A percentile compares a stretch with the other conserved stretches of the same genome.
phyloP scores from a whole-genome alignment of 2,113 vertebrate genomes.

The Podarcis muralis region DNA sequence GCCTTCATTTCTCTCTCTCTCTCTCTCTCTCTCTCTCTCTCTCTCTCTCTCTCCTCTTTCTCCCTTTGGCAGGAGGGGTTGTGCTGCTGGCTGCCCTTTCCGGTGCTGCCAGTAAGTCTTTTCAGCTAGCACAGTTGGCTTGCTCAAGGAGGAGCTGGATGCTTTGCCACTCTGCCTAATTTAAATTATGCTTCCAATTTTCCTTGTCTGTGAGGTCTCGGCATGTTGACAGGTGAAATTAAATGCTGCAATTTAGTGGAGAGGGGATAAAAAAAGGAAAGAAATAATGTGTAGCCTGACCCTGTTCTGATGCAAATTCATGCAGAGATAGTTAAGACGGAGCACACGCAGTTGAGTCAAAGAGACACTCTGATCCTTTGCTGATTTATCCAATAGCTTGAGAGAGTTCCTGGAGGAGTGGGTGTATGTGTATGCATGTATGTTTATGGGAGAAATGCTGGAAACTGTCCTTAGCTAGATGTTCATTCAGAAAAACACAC shows the following conservation, averaged over 20 bases:
- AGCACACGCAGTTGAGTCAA: background rate
- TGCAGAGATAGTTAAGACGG: background rate
- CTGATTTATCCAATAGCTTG: background rate
- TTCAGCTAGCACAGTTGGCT: background rate
- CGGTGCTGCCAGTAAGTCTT: slow-evolving; percentile 10
- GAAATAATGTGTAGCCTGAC: background rate
- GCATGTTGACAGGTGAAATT: slow-evolving; percentile 16
- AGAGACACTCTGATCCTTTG: background rate
- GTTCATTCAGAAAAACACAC: background rate
- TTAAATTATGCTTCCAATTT: slow-evolving; percentile 16
- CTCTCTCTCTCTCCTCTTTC: background rate
- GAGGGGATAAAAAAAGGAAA: too few relatives aligned
- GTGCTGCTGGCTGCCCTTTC: slow-evolving; percentile 16
- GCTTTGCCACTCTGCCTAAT: background rate
- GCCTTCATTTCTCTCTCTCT: background rate
- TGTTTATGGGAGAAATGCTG: background rate
- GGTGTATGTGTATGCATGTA: too few relatives aligned
- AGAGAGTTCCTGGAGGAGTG: background rate
- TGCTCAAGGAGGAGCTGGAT: background rate
- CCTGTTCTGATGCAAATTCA: background rate
- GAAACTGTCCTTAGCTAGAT: background rate
- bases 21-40: background rate
- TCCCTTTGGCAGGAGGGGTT: slow-evolving; percentile 20
- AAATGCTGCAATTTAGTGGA: slow-evolving; percentile 1
- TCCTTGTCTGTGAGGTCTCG: background rate